Evolutionary conservation across 2,888 invertebrate genomes (phyloP).

Genomic region (Tortricodes alternella): DNA sequence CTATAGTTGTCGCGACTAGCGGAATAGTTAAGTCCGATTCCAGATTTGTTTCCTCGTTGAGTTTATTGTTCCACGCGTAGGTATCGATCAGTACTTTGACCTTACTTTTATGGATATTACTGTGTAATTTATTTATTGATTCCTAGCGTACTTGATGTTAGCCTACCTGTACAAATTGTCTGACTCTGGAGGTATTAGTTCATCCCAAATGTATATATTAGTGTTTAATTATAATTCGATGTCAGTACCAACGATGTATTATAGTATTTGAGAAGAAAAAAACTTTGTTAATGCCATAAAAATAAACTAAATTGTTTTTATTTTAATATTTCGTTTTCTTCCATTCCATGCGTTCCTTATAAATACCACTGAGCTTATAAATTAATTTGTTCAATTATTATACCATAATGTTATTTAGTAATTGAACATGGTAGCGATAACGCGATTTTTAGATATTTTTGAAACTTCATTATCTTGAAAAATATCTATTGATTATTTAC

Average conservation of each 20-base stretch:
- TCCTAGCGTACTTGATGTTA: slow-evolving; percentile 55
- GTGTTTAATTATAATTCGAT: slow-evolving; percentile 67
- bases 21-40: slow-evolving; percentile 54
- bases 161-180: slow-evolving; percentile 62
- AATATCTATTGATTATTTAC: no score
- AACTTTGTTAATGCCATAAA: slow-evolving; percentile 78
- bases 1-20: slow-evolving; percentile 64
- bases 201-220: slow-evolving; percentile 71
- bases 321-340: slow-evolving; percentile 59
- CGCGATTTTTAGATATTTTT: no score
- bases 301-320: slow-evolving; percentile 80
- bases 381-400: no score
- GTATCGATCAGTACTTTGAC: slow-evolving; percentile 40
- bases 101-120: slow-evolving; percentile 46
- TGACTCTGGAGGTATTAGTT: slow-evolving; percentile 61
- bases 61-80: slow-evolving; percentile 56
- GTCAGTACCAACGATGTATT: slow-evolving; percentile 80
- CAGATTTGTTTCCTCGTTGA: slow-evolving; percentile 52
- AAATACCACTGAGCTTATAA: neutral
- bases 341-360: neutral
- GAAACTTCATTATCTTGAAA: no score
- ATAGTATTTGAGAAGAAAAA: slow-evolving; percentile 59
- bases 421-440: no score
- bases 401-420: no score
- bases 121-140: slow-evolving; percentile 74